Base-by-base conservation (phyloP, 2,888 invertebrate species). In the Eupeodes latifasciatus region DNA sequence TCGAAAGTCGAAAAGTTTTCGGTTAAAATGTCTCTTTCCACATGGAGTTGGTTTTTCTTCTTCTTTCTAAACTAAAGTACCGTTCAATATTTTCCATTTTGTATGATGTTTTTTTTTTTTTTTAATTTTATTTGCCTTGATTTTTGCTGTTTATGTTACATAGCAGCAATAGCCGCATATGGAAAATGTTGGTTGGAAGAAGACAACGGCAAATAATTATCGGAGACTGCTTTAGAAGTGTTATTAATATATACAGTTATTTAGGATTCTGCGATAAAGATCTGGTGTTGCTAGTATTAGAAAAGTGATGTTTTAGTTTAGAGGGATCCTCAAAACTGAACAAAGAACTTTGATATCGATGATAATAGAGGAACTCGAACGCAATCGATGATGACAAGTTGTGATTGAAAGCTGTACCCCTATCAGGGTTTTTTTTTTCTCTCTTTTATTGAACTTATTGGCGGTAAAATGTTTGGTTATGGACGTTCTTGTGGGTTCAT, bases 401-500 rank as follows among this genome's bases (percentile, higher is more conserved):
- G n/a, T 61, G 61, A 61, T 62, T 66, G 49, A 12, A 5, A 11
- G 19, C 10, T 19, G 44, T 49, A 55, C 53, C 82, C 40, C 64
- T 77, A 62, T 64, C 27, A 40, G 61, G 7, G 55, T 62, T 76
- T 53, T 78, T 34, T 44, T 69, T 71, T 51, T 71, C 27, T 27
- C 27, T 27, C 27, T 51, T 47, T n/a, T 12, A 49, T 10, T 12
- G 69, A 62, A 62, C 51, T 74, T 72, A 57, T 88, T 88, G 84
- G 84, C 84, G 87, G 80, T 67, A 84, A 88, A 88, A 77, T 84
- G 74, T 81, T 67, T 61, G 87, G 83, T 88, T 84, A 88, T 81
- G 80, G 66, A 55, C 11, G 55, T 67, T 51, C 36, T 40, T 69
- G 5, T 53, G 34, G 19, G 19, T 19, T 7, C 27, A 19, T 19